Percentiles rank a stretch among this genome's conserved stretches.
Conservation (phyloP, 2,113 vertebrate species). For the Fukomys damarensis region DNA sequence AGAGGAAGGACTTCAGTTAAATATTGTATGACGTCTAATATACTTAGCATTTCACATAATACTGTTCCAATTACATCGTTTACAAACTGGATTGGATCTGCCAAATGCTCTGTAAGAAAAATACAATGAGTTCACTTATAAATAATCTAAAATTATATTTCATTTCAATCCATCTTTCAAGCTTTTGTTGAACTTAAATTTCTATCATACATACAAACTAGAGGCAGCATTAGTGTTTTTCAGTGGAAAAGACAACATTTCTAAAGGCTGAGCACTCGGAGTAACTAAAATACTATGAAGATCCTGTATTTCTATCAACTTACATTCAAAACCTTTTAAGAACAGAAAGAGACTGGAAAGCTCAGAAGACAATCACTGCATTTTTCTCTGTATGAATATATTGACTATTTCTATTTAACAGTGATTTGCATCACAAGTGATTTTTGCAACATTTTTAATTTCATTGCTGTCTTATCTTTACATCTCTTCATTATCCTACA, state of each 20-base stretch:
- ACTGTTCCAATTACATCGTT: neutral
- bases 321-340: neutral
- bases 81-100: neutral
- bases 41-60: constrained; percentile 14
- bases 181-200: neutral
- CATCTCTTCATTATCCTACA: neutral
- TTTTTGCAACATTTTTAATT: neutral
- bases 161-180: neutral
- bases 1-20: neutral
- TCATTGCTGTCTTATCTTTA: neutral
- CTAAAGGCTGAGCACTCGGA: neutral
- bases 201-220: neutral
- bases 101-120: constrained; percentile 23
- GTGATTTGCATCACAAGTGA: neutral
- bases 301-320: neutral
- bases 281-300: neutral
- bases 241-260: neutral
- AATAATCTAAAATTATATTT: neutral
- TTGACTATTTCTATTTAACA: neutral
- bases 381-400: neutral
- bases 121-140: neutral
- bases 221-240: neutral
- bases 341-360: neutral
- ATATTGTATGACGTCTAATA: neutral
- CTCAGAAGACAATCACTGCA: neutral